These are phyloP conservation scores for Patella ulyssiponensis DNA, from an alignment of 2,888 invertebrate species.

Conservation along the genomic window DNA sequence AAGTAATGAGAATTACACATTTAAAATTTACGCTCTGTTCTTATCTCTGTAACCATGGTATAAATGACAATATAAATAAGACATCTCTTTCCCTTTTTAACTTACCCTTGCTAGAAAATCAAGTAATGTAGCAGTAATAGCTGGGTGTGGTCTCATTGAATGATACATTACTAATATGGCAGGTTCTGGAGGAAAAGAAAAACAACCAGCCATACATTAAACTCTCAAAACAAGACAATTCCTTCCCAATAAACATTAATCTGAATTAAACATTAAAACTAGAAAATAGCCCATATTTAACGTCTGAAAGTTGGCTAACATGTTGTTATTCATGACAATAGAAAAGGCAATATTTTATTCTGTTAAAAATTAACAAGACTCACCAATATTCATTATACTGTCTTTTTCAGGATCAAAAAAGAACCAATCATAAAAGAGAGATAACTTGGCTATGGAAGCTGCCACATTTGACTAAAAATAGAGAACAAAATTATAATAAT, in stretches of 20 bases:
- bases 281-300: too few species aligned
- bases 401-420: constrained; percentile 92
- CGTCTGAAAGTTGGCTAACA: too few species aligned
- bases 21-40: too few species aligned
- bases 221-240: too few species aligned
- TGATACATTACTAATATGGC: constrained; percentile 94
- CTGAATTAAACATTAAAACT: too few species aligned
- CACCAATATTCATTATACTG: constrained; percentile 92
- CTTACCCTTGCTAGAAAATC: constrained; percentile 88
- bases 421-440: constrained; percentile 94
- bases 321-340: too few species aligned
- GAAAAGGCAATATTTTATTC: neutral
- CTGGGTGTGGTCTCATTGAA: constrained; percentile 91
- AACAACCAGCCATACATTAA: neutral
- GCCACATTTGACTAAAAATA: constrained; percentile 81
- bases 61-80: neutral
- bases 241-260: too few species aligned
- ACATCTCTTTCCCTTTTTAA: constrained; percentile 9
- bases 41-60: neutral
- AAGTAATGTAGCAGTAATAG: constrained; percentile 88
- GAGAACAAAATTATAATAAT: neutral
- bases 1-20: too few species aligned
- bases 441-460: constrained; percentile 90
- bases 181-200: constrained; percentile 79
- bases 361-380: constrained; percentile 36